phyloP scores from a whole-genome alignment of 2,888 invertebrate species.

The Calliopum simillimum region DNA sequence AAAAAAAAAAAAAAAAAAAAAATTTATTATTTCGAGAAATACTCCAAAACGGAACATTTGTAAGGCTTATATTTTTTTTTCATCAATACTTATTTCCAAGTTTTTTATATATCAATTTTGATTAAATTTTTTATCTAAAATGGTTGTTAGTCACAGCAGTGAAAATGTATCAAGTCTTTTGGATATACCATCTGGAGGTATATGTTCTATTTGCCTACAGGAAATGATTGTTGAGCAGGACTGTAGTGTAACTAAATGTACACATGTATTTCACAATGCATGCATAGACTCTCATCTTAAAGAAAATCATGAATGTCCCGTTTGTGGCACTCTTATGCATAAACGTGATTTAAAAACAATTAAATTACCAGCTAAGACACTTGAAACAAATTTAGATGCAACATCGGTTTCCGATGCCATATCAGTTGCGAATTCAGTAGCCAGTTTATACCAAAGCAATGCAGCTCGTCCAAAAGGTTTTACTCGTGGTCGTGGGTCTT shows the following conservation, averaged over 20 bases:
- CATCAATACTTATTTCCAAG: too few relatives aligned
- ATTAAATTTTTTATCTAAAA: neutral
- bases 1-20: too few relatives aligned
- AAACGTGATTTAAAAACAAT: too few relatives aligned
- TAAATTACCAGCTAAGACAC: neutral
- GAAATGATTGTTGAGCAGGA: neutral
- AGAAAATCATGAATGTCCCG: neutral
- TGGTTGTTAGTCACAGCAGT: neutral
- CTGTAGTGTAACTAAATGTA: neutral
- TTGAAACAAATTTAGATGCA: neutral
- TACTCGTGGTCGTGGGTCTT: neutral
- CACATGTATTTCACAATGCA: neutral
- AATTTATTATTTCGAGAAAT: too few relatives aligned
- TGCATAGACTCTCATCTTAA: neutral
- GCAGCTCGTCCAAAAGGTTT: neutral
- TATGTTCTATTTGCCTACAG: neutral
- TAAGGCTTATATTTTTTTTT: too few relatives aligned
- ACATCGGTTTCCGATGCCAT: neutral
- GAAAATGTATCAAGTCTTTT: neutral
- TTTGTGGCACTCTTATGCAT: too few relatives aligned
- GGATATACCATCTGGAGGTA: neutral
- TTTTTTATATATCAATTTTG: too few relatives aligned
- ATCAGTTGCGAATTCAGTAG: too few relatives aligned
- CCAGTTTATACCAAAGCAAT: too few relatives aligned
- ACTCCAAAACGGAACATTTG: too few relatives aligned